Percentiles rank a stretch among this genome's conserved stretches.
phyloP scores from a whole-genome alignment of 2,113 vertebrate species.

The Cairina moschata region DNA sequence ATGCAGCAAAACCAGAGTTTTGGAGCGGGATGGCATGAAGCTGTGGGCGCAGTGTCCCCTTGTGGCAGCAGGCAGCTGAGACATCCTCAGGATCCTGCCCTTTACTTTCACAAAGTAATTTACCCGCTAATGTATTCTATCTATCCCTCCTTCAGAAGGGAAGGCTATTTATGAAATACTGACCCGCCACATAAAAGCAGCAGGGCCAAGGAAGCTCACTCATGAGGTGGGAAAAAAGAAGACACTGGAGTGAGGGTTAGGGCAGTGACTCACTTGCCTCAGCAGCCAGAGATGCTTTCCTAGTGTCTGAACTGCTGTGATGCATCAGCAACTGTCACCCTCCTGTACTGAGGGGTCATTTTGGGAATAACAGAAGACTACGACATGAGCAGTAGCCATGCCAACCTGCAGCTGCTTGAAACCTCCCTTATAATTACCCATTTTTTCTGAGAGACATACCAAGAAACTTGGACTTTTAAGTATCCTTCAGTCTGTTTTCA shows the following conservation, averaged over 20 bases:
- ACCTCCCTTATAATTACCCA: not conserved
- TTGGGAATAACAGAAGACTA: not conserved
- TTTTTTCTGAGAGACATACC: not conserved
- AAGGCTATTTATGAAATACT: too few species aligned
- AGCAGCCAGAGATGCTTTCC: not conserved
- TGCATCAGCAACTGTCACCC: accelerated
- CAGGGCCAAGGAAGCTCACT: not conserved
- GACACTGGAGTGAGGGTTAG: accelerated
- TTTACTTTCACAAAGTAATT: too few species aligned
- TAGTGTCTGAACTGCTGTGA: not conserved
- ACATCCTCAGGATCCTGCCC: not conserved
- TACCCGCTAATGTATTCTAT: too few species aligned
- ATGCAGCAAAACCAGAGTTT: not conserved
- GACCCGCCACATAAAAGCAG: not conserved
- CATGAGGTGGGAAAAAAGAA: not conserved
- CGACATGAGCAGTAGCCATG: not conserved
- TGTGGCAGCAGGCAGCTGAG: not conserved
- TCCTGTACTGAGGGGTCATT: accelerated
- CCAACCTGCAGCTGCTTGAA: not conserved
- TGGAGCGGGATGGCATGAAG: not conserved
- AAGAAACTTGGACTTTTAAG: not conserved
- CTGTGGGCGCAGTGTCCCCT: not conserved
- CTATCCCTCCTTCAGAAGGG: too few species aligned
- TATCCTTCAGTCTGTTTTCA: not conserved
- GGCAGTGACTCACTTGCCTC: not conserved